Conservation (phyloP, 2,113 vertebrate genomes). For the Tupaia tana region DNA sequence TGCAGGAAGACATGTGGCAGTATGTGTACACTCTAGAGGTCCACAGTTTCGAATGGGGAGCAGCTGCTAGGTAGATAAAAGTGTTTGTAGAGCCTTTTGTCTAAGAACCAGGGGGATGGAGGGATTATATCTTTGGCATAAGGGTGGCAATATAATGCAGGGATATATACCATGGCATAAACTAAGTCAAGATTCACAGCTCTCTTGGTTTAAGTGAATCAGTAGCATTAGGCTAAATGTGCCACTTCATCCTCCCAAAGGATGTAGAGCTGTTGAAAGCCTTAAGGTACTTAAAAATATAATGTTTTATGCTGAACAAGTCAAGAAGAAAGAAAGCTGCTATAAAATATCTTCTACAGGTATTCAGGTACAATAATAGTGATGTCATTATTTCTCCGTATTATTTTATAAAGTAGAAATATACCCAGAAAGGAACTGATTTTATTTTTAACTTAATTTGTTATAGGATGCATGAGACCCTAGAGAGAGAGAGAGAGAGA, state of each 20-base stretch:
- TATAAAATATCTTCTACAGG: conserved; percentile 49
- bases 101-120: background rate
- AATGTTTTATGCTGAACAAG: conserved; percentile 20
- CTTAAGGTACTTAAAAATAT: conserved; percentile 44
- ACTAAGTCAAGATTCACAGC: conserved; percentile 46
- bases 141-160: background rate
- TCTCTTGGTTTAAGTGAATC: conserved; percentile 48
- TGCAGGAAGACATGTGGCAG: background rate
- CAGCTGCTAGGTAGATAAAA: conserved; percentile 46
- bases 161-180: background rate
- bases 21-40: background rate
- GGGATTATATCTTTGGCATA: conserved; percentile 42
- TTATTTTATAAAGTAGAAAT: conserved; percentile 44
- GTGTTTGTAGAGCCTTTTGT: conserved; percentile 35
- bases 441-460: too few relatives aligned
- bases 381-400: background rate
- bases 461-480: too few relatives aligned
- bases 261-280: conserved; percentile 3
- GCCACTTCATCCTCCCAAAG: background rate
- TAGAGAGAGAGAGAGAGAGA: too few relatives aligned
- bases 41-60: background rate
- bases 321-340: background rate
- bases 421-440: background rate
- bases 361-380: background rate
- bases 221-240: conserved; percentile 47